Base-by-base conservation (phyloP, 2,113 vertebrate species). In the Petrocephalus microphthalmus region DNA sequence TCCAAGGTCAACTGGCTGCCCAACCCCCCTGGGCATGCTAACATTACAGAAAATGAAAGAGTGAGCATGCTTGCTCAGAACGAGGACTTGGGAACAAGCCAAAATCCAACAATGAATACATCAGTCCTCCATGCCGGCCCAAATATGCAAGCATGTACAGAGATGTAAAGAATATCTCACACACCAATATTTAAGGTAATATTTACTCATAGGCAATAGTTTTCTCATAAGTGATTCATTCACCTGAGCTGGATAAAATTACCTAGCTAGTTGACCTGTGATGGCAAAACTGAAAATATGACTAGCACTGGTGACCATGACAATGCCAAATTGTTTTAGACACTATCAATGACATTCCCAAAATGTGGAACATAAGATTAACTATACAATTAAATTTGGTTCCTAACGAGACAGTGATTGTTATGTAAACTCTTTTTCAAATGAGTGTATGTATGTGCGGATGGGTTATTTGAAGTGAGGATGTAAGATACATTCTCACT, bases 141-240 rank as follows among this genome's bases (percentile, higher is more conserved):
- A n/a, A n/a, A n/a, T 83, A 67, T 67, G 57, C 60, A 64, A 71
- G 47, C 60, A 71, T 5, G 3, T 47, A 67, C 8, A 37, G n/a
- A 60, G 13, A n/a, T 8, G 71, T 29, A 25, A 87, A 87, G 60
- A 64, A 25, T 67, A 67, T 71, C 42, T 51, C 56, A 22, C 37
- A 60, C 20, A 47, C 37, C 56, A 87, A 45, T 64, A 49, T n/a
- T n/a, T n/a, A n/a, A n/a, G 15, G 19, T 45, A 87, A 87, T 45
- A 45, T 57, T 45, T 67, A 1, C 60, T 67, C 25, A 29, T 64
- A 64, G 7, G 57, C 57, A 64, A 64, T 64, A 64, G 57, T n/a
- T 85, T 8, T 29, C 83, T 53, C 83, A 84, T 20, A 84, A 84
- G 7, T 47, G 45, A 74, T 87, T n/a, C 49, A 87, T 78, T 78